Evolutionary conservation across 2,797 vertebrate genomes (phyloP), one percentile per base, ranked within the genome.

Genomic region (Streptopelia turtur): DNA sequence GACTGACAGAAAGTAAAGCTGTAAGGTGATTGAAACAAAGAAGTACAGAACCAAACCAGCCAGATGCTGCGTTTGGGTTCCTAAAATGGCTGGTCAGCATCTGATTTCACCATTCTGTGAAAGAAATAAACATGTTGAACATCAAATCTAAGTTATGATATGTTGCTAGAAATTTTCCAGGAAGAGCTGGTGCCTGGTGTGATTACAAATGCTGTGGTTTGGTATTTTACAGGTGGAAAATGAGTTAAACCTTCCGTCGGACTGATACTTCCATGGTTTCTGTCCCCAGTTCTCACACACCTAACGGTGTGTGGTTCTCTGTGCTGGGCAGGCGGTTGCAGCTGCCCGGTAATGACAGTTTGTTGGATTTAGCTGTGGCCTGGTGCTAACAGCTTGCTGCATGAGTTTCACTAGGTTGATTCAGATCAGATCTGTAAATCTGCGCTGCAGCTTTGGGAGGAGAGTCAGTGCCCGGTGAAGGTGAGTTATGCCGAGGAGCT

Each of bases 211-310:
- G 31, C 30, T 59, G 64, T 60, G 37, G 30, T 69, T 90, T 60
- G 69, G 28, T 61, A 4, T 83, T 93, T 76, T 72, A 16, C 23
- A 50, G 45, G 47, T 88, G 80, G 94, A 86, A 94, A 87, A 91
- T 76, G 50, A 93, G 39, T 89, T 78, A 88, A 93, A 63, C 65
- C 61, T 93, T 88, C 92, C 59, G 22, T 5, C 24, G 2, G 55
- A 10, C 2, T 4, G 33, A 9, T 61, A n/a, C 22, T 71, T 74
- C 15, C 18, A 15, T n/a, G n/a, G 18, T 59, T 89, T 56, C 33
- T 81, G 63, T 71, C 16, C 14, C 57, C 72, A 39, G 50, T 74
- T n/a, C 53, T 55, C 31, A 1, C 30, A 13, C 39, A 20, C 17
- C 68, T 53, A 63, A 11, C 37, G 28, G 43, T 2, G 8, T 23